Conservation (phyloP, 2,888 invertebrate genomes). For the Masnerella sp. region DNA sequence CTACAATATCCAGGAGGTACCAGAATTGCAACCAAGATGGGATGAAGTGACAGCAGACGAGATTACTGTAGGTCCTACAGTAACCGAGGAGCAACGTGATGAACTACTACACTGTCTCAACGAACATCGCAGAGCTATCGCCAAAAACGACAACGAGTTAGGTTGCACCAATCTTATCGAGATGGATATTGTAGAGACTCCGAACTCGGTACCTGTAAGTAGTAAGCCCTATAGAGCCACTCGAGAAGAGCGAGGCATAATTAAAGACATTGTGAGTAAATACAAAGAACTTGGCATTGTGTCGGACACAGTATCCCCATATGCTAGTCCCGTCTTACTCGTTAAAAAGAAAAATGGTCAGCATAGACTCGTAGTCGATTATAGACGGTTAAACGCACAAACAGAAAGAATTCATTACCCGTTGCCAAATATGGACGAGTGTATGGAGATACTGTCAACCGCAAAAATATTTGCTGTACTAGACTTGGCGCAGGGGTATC, state of each 20-base stretch:
- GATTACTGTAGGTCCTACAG: neutral
- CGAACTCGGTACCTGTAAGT: neutral
- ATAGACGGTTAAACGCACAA: neutral
- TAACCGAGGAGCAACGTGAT: neutral
- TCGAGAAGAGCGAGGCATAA: neutral
- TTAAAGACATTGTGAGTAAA: neutral
- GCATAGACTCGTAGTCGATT: neutral
- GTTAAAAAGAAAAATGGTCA: conserved; percentile 1
- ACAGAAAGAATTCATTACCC: neutral
- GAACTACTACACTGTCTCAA: neutral
- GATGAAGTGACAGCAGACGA: neutral
- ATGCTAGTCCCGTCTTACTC: neutral
- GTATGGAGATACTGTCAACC: conserved; percentile 1
- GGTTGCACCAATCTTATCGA: neutral
- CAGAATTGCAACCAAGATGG: neutral
- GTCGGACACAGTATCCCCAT: neutral
- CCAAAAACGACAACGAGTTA: neutral
- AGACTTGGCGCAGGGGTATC: neutral
- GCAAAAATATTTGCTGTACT: neutral
- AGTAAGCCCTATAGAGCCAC: conserved; percentile 2
- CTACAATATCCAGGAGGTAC: neutral
- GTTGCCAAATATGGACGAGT: conserved; percentile 2
- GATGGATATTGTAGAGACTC: neutral
- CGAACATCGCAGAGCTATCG: neutral
- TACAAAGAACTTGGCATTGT: neutral